Conservation (phyloP, 1,140 invertebrate species). For the Drosophila saltans region DNA sequence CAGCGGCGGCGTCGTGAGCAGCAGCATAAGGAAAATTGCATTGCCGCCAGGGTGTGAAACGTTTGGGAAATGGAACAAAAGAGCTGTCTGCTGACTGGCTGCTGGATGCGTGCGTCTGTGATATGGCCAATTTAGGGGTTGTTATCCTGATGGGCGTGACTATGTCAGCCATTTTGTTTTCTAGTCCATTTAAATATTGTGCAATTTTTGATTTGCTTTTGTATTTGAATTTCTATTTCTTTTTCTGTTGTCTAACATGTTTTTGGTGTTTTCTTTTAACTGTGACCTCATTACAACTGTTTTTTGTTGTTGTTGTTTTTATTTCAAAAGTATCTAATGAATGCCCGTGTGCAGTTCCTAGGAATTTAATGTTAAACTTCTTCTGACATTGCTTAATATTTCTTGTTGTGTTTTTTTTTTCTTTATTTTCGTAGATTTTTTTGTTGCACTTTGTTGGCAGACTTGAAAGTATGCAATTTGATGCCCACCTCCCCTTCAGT, state of each 20-base stretch:
- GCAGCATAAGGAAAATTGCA: conserved; percentile 53
- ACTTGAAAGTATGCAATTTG: conserved; percentile 41
- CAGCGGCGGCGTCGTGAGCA: conserved; percentile 31
- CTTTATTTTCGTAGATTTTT: conserved; percentile 5
- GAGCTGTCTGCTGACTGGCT: conserved; percentile 20
- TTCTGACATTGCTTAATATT: conserved; percentile 61
- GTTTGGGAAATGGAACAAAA: conserved; percentile 33
- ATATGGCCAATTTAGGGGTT: conserved; percentile 50
- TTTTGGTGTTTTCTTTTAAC: conserved; percentile 20
- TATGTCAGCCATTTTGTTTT: conserved; percentile 45
- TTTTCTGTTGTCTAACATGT: conserved; percentile 41
- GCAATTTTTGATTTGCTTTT: conserved; percentile 26
- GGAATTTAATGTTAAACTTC: conserved; percentile 76
- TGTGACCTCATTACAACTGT: conserved; percentile 60
- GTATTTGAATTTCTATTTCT: conserved; percentile 11
- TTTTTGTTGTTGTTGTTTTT: conserved; percentile 1
- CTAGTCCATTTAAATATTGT: conserved; percentile 22
- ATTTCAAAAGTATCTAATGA: conserved; percentile 61
- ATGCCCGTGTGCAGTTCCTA: conserved; percentile 62
- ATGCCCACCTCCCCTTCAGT: conserved; percentile 23
- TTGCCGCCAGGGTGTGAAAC: conserved; percentile 49
- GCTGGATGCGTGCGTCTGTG: conserved; percentile 28
- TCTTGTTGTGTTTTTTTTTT: not conserved
- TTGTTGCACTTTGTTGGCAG: conserved; percentile 12
- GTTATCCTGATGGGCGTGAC: conserved; percentile 37